Evolutionary conservation across 2,113 vertebrate species (phyloP), one percentile per base, ranked within the genome.

Genomic region (Coryphaenoides rupestris): DNA sequence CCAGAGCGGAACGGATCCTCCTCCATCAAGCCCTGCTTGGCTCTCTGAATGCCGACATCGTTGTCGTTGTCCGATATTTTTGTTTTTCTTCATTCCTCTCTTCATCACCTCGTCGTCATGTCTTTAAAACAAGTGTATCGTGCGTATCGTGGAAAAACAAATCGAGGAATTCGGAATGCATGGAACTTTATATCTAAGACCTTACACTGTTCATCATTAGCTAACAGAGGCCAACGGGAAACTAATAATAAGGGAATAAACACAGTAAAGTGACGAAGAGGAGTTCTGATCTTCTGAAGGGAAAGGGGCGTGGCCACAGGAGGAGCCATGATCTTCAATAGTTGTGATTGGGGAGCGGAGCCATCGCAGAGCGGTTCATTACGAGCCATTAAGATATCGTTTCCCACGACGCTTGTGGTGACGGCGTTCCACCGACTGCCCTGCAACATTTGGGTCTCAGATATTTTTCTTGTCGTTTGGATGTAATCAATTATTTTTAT

Each of bases 181-280:
- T 89, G 88, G 80, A 86, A 89, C 85, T 89, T 93, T 87, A 89
- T 88, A 90, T 90, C 85, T 86, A 94, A 94, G 95, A 98, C 95
- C 95, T 95, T 92, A 93, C 94, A 96, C 95, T 98, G 95, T 97
- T 96, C 91, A 90, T 89, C 78, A 63, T 87, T 79, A 87, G 79
- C 90, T 85, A 90, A 88, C 86, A 72, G 92, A 94, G 92, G 94
- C 94, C 93, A 93, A 93, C 94, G 66, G 92, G 90, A 94, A 89
- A 89, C 86, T 40, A 15, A 28, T 22, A 60, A 26, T 14, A 1
- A 17, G 9, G 52, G 16, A 50, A 53, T 21, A 57, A 49, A 40
- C 33, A 40, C 33, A 40, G n/a, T n/a, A n/a, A n/a, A 40, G 7
- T 10, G 33, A 10, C 9, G 40, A 61, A 62, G 55, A 60, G 68